A percentile compares a stretch with the other conserved stretches of the same genome.
Conservation (phyloP, 2,888 invertebrate species). For the Macrophya alboannulata region DNA sequence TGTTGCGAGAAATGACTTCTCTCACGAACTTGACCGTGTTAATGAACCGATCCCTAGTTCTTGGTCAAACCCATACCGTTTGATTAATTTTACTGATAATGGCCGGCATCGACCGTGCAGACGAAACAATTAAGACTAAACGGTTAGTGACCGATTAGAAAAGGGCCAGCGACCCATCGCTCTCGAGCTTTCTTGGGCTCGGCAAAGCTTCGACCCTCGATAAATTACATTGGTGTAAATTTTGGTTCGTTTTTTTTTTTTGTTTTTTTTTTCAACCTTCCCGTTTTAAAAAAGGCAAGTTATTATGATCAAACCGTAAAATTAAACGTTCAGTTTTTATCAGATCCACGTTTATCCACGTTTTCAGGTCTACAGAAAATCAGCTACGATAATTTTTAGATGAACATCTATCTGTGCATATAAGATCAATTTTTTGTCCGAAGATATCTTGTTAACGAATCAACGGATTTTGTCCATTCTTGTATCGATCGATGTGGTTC, state of each 20-base stretch:
- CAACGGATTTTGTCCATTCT: no score
- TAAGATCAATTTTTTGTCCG: no score
- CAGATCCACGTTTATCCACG: no score
- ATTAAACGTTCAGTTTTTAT: no score
- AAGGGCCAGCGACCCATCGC: neutral
- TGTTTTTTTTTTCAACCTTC: neutral
- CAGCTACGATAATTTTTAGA: no score
- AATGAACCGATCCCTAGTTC: conserved; percentile 21
- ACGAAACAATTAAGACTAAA: conserved; percentile 29
- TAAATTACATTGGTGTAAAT: neutral
- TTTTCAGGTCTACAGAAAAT: no score
- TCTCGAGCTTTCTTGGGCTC: neutral
- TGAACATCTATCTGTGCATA: no score
- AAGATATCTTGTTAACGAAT: no score
- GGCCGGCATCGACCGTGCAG: neutral
- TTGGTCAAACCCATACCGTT: neutral
- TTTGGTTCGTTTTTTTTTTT: neutral
- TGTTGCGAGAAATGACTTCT: no score
- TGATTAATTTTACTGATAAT: conserved; percentile 32
- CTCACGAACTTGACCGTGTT: neutral
- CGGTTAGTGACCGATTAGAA: conserved; percentile 19
- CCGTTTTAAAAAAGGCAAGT: no score
- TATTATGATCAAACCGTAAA: no score
- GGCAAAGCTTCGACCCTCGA: neutral
- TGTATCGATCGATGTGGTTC: no score